Percentiles rank a stretch among this genome's conserved stretches.
These are phyloP conservation scores for Ecdyonurus torrentis DNA, from an alignment of 2,888 invertebrate genomes.

Conservation along the genomic window DNA sequence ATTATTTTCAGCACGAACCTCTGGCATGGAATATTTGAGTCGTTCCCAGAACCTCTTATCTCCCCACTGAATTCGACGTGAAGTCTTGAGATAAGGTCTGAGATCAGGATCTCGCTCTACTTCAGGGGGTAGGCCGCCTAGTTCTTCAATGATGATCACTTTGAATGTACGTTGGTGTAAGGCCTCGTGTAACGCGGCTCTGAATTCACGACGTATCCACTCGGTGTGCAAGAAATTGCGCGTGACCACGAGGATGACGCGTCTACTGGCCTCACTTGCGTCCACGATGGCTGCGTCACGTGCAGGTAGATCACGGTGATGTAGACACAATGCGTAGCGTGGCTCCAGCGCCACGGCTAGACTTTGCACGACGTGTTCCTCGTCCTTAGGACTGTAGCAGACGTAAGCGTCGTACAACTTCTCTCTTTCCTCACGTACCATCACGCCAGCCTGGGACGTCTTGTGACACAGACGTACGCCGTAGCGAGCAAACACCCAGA, in stretches of 20 bases:
- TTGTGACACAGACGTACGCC: slow-evolving; percentile 50
- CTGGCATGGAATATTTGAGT: slow-evolving; percentile 58
- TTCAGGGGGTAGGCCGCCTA: slow-evolving; percentile 69
- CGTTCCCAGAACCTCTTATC: slow-evolving; percentile 69
- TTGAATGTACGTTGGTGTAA: slow-evolving; percentile 58
- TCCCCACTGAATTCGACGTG: slow-evolving; percentile 57
- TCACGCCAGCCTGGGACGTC: slow-evolving; percentile 10
- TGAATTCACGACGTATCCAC: slow-evolving; percentile 80
- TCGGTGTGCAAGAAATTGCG: slow-evolving; percentile 79
- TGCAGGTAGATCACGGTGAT: slow-evolving; percentile 75
- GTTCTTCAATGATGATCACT: slow-evolving; percentile 66
- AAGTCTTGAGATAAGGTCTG: slow-evolving; percentile 61
- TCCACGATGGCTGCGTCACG: slow-evolving; percentile 75
- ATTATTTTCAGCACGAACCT: slow-evolving; percentile 39
- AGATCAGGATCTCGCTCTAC: slow-evolving; percentile 74
- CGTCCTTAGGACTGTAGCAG: slow-evolving; percentile 78
- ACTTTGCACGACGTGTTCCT: slow-evolving; percentile 70
- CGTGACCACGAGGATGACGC: slow-evolving; percentile 74
- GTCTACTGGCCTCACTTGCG: slow-evolving; percentile 67
- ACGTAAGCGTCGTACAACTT: slow-evolving; percentile 82
- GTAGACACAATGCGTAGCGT: slow-evolving; percentile 66
- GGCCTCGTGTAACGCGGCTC: slow-evolving; percentile 73
- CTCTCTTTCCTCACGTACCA: slow-evolving; percentile 45
- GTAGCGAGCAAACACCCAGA: slow-evolving; percentile 68
- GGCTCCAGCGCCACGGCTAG: slow-evolving; percentile 68